Conservation (phyloP, 2,888 invertebrate species). For the Clitarchus hookeri region DNA sequence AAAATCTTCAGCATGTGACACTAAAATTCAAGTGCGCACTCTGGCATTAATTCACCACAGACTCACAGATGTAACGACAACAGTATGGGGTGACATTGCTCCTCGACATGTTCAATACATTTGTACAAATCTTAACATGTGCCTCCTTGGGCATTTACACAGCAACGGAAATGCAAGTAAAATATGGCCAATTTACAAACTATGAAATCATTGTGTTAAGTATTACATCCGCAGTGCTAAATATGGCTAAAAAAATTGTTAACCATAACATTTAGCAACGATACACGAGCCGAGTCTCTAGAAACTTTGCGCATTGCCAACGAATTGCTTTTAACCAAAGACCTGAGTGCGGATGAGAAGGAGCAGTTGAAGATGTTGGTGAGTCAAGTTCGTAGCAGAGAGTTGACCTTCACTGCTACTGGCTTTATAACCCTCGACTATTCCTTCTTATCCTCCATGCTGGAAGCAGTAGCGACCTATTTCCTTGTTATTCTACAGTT, state of each 20-base stretch:
- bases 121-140: background rate
- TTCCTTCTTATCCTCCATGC: background rate
- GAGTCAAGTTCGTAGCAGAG: background rate
- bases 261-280: background rate
- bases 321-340: background rate
- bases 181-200: background rate
- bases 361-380: slow-evolving; percentile 1
- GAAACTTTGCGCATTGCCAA: background rate
- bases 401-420: background rate
- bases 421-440: background rate
- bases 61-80: background rate
- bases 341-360: background rate
- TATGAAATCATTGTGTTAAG: background rate
- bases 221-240: background rate
- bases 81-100: background rate
- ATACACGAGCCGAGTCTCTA: background rate
- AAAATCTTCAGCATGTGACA: background rate
- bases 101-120: background rate
- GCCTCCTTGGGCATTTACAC: background rate
- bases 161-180: background rate
- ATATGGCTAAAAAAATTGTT: background rate
- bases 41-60: background rate
- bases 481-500: background rate
- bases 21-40: background rate
- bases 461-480: background rate